These are phyloP conservation scores for Protonemura montana DNA, from an alignment of 2,888 invertebrate species.

Conservation along the genomic window DNA sequence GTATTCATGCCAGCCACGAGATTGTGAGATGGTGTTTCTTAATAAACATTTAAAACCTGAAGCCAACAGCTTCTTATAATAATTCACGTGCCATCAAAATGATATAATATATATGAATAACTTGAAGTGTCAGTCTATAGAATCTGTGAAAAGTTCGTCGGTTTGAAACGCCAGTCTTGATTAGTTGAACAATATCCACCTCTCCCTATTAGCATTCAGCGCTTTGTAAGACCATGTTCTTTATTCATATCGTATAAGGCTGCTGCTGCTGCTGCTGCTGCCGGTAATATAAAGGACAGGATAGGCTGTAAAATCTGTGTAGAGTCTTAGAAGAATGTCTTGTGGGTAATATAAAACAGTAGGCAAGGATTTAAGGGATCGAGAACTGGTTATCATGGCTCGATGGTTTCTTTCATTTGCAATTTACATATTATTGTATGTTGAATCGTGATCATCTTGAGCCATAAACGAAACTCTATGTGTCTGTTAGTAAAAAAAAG, in stretches of 20 bases:
- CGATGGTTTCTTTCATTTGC: constrained; percentile 34
- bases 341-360: constrained; percentile 39
- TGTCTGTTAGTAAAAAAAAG: neutral
- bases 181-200: constrained; percentile 36
- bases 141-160: constrained; percentile 37
- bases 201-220: constrained; percentile 37
- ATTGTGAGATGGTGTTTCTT: constrained; percentile 2
- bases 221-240: constrained; percentile 24
- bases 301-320: constrained; percentile 25
- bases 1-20: neutral
- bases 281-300: neutral
- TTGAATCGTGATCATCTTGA: constrained; percentile 33
- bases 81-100: constrained; percentile 21
- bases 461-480: constrained; percentile 28
- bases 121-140: constrained; percentile 36
- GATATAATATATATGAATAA: constrained; percentile 28
- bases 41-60: constrained; percentile 1
- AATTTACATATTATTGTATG: constrained; percentile 42
- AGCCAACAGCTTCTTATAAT: constrained; percentile 14
- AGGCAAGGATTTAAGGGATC: constrained; percentile 34
- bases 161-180: constrained; percentile 38
- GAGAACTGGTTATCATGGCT: constrained; percentile 23
- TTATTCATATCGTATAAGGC: constrained; percentile 26
- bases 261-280: neutral
- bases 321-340: neutral